Base-by-base conservation (phyloP, 2,113 vertebrate genomes). In the Oxyruncus cristatus region DNA sequence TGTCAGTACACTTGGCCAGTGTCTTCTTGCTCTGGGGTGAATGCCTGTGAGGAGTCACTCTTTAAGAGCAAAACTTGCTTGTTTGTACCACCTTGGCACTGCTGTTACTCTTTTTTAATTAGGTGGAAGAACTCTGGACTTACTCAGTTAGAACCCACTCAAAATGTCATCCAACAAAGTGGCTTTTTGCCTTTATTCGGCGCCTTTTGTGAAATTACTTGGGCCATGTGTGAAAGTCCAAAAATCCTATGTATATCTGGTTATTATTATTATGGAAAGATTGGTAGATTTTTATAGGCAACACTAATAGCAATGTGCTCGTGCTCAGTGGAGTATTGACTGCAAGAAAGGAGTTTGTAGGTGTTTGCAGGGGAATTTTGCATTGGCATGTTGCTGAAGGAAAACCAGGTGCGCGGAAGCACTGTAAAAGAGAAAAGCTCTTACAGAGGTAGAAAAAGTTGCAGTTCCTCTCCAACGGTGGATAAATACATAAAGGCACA, bases 401-500 rank as follows among this genome's bases (percentile, higher is more conserved):
- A 89, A 83, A 89, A 68, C 4, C 0, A 8, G 15, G 42, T 76
- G 20, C 2, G 1, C 61, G n/a, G 35, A 70, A 75, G 35, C 41
- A 33, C 8, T 88, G 13, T 49, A 53, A 66, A 77, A 14, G 14
- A 76, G 70, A 88, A 96, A 90, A 93, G n/a, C 58, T 88, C 37
- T 30, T 16, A 12, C 20, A 37, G 27, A 77, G 82, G 35, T 44
- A 85, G 78, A 71, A 94, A 62, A 93, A 91, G 76, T 78, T 85
- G 18, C 56, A 46, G 58, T 81, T 89, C 49, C 49, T 94, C 42
- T 85, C 73, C 3, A 14, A 33, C 0, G 0, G 50, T 66, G 52
- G 68, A 85, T 93, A 93, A 93, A 87, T 76, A 82, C 42, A 76
- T 93, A 82, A 84, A 76, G 71, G 39, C 59, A 81, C n/a, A 79